phyloP scores from a whole-genome alignment of 2,888 invertebrate genomes.

The Lucinisca nassula region DNA sequence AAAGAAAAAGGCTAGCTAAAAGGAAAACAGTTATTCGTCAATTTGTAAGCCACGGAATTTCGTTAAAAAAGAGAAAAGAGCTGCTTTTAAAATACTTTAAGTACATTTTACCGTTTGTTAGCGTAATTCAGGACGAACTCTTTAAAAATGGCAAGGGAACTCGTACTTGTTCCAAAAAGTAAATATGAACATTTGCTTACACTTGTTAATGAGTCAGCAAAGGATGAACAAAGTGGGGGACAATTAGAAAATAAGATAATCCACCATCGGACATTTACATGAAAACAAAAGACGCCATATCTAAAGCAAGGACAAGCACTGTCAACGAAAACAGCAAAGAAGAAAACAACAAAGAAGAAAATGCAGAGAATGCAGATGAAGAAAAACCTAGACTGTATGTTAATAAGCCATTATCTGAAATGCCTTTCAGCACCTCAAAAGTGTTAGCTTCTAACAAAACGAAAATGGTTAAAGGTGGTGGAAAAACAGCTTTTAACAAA shows the following conservation, averaged over 20 bases:
- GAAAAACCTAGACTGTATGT: slow-evolving; percentile 44
- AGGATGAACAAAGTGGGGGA: not conserved
- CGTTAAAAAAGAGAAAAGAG: slow-evolving; percentile 9
- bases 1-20: slow-evolving; percentile 5
- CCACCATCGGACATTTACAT: not conserved
- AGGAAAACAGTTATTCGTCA: slow-evolving; percentile 23
- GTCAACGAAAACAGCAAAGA: not conserved
- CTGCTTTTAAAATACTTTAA: slow-evolving; percentile 39
- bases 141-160: slow-evolving; percentile 40
- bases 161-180: slow-evolving; percentile 42
- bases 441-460: no score
- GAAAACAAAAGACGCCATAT: not conserved
- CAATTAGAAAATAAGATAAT: not conserved
- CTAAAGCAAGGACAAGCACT: not conserved
- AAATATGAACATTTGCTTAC: slow-evolving; percentile 43
- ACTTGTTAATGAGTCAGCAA: not conserved
- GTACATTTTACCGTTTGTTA: slow-evolving; percentile 34
- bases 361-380: not conserved
- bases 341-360: not conserved
- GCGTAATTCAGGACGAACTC: slow-evolving; percentile 31
- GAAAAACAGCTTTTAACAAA: no score
- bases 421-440: slow-evolving; percentile 33
- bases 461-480: no score
- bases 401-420: slow-evolving; percentile 41
- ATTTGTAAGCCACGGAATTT: not conserved